Percentiles rank a stretch among this genome's conserved stretches.
These are phyloP conservation scores for Aurelia aurita complex sp. Pacific DNA, from an alignment of 30 jellyfish, hydroid and myxozoan species.

Conservation along the genomic window DNA sequence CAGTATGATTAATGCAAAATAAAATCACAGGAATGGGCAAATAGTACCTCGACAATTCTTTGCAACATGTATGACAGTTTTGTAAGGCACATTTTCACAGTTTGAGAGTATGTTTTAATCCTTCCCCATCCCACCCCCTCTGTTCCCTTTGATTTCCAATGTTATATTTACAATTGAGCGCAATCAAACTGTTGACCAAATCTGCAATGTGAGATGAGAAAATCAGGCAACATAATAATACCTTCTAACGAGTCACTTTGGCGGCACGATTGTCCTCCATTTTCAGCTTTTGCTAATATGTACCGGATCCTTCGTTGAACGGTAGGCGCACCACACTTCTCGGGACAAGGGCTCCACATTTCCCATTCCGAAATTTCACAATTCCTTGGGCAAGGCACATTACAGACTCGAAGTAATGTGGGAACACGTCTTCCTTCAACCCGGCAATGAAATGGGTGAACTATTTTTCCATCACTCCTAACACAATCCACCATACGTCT, in stretches of 20 bases:
- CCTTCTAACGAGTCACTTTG: slow-evolving; percentile 58
- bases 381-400: slow-evolving; percentile 66
- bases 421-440: slow-evolving; percentile 55
- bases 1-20: too few relatives aligned
- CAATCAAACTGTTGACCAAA: neutral
- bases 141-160: too few relatives aligned
- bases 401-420: slow-evolving; percentile 47
- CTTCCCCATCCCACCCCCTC: too few relatives aligned
- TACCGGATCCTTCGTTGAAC: slow-evolving; percentile 58
- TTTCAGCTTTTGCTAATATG: slow-evolving; percentile 44
- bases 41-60: too few relatives aligned
- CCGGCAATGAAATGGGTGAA: slow-evolving; percentile 56
- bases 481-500: slow-evolving; percentile 63
- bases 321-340: slow-evolving; percentile 31
- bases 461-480: slow-evolving; percentile 64
- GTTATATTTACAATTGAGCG: neutral
- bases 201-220: neutral
- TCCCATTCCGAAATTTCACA: slow-evolving; percentile 79
- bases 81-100: too few relatives aligned
- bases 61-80: too few relatives aligned
- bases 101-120: too few relatives aligned
- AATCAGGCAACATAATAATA: slow-evolving; percentile 5
- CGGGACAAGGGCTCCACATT: slow-evolving; percentile 65
- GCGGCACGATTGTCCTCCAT: slow-evolving; percentile 57
- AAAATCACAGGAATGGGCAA: too few relatives aligned